A percentile compares a stretch with the other conserved stretches of the same genome.
These are phyloP conservation scores for Gambusia yucatana DNA, from an alignment of 2,797 vertebrate genomes.

Conservation along the genomic window DNA sequence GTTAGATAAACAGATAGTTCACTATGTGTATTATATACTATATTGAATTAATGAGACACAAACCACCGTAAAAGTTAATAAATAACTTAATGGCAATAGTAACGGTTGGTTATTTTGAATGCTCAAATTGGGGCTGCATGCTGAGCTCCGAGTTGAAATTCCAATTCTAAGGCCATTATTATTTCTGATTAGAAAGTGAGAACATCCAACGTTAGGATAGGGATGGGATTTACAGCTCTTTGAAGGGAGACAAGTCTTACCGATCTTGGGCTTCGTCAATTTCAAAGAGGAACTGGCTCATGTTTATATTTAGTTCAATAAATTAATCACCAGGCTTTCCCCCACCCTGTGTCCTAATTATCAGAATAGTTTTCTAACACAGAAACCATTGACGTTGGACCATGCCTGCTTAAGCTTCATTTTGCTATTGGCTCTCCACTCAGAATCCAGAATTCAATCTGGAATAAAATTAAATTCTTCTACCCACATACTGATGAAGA, in stretches of 20 bases:
- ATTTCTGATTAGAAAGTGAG: not conserved
- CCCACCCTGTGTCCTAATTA: not conserved
- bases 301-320: not conserved
- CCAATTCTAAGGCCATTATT: not conserved
- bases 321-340: not conserved
- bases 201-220: not conserved
- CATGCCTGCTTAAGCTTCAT: not conserved
- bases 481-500: not conserved
- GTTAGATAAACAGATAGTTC: not conserved
- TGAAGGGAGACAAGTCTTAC: not conserved
- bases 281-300: not conserved
- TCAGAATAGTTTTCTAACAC: not conserved
- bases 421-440: not conserved
- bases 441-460: not conserved
- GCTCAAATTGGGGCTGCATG: not conserved
- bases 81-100: not conserved
- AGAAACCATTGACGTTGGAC: not conserved
- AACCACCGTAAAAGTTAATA: not conserved
- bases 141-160: not conserved
- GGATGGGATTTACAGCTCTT: not conserved
- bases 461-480: not conserved
- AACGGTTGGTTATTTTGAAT: not conserved
- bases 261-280: not conserved
- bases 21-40: no score
- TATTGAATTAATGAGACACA: not conserved